Base-by-base conservation (phyloP, 2,888 invertebrate species). In the Epiblema foenella region DNA sequence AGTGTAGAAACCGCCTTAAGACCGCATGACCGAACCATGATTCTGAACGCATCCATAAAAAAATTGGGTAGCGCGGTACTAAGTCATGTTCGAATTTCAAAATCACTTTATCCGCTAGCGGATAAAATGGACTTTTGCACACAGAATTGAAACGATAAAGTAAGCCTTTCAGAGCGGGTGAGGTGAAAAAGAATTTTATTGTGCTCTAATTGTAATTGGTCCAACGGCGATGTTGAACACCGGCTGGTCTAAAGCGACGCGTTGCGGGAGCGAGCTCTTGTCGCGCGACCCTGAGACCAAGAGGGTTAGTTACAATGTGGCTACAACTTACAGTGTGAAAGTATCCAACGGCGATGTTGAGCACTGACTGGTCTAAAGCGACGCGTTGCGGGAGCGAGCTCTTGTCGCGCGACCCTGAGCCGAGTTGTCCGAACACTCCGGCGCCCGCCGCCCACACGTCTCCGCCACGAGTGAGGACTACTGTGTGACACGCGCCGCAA, bases 401-500 rank as follows among this genome's bases (percentile, higher is more conserved):
- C 85, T 96, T 96, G 69, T 93, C 89, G 9, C 93, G 86, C 20
- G 87, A 87, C 1, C 94, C 94, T 58, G 85, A 90, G 56, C 96
- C 97, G 33, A 98, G 91, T 85, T 98, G 97, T 0, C 97, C 97
- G 87, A 97, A 97, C 77, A 95, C 95, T 75, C 96, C 96, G 69
- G 97, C 96, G 24, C 96, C 96, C 81, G 95, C 94, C 20, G 95
- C 94, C 84, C 92, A 95, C 64, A 97, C 95, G 75, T 95, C 94
- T 20, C 97, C 97, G 83, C 95, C 95, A 46, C 89, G 90, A 68
- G 95, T 95, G 24, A 97, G 89, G 18, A 95, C 94, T 59, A 96
- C 89, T 11, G 96, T 95, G 86, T 98, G 98, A 94, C 97, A 92
- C 94, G 96, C 73, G 95, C 98, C 84, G 94, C 97, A 84, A 82